These are phyloP conservation scores for Patagioenas fasciata DNA, from an alignment of 2,113 vertebrate species.

Conservation along the genomic window DNA sequence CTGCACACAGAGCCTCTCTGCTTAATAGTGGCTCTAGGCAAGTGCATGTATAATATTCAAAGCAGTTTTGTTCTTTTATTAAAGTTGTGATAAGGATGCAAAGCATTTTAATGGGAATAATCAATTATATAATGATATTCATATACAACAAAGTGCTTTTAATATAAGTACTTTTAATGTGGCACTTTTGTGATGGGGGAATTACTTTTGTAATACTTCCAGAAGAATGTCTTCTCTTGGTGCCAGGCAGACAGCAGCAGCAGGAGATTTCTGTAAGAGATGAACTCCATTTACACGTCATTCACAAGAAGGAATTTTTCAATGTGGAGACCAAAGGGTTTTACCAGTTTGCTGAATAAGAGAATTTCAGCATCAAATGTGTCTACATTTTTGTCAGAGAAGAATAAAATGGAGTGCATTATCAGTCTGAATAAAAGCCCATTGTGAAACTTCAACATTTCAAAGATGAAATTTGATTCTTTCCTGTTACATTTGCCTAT, in stretches of 20 bases:
- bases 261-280: not conserved
- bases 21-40: constrained; percentile 70
- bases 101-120: constrained; percentile 47
- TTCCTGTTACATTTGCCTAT: not conserved
- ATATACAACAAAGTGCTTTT: constrained; percentile 41
- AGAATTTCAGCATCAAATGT: constrained; percentile 7
- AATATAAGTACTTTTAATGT: constrained; percentile 39
- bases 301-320: constrained; percentile 47
- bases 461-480: not conserved
- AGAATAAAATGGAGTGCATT: not conserved
- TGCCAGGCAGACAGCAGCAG: not conserved
- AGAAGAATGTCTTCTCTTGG: not conserved
- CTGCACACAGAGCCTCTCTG: constrained; percentile 56
- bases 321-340: not conserved
- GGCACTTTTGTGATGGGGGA: not conserved
- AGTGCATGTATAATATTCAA: constrained; percentile 40
- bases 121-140: constrained; percentile 52
- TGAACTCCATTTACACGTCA: constrained; percentile 41
- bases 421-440: not conserved
- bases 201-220: constrained; percentile 21
- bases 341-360: constrained; percentile 7
- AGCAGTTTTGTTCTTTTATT: constrained; percentile 41
- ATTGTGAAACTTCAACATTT: not conserved
- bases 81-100: constrained; percentile 37
- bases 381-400: not conserved